A percentile compares a stretch with the other conserved stretches of the same genome.
Evolutionary conservation across 2,797 vertebrate genomes (phyloP).

Genomic region (Aratinga solstitialis): DNA sequence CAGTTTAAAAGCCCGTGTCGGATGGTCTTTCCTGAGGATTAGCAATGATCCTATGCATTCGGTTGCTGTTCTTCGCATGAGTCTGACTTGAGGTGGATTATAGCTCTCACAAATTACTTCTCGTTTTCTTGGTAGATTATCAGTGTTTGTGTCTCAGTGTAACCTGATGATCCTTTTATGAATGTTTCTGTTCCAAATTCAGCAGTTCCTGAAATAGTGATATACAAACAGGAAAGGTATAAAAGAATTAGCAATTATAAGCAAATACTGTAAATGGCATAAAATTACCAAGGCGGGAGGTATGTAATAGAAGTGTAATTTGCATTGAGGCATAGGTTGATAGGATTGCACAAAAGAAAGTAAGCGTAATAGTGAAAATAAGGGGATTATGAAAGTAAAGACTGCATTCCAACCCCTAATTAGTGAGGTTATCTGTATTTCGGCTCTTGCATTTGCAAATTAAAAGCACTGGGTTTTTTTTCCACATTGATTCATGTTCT

Average conservation of each 20-base stretch:
- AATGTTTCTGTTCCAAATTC: neutral
- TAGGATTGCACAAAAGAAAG: constrained; percentile 17
- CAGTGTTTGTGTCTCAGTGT: neutral
- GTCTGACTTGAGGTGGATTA: neutral
- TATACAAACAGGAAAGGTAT: neutral
- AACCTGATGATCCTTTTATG: neutral
- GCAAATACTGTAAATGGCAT: neutral
- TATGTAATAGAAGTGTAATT: neutral
- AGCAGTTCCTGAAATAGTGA: neutral
- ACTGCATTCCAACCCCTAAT: constrained; percentile 14
- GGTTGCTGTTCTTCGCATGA: neutral
- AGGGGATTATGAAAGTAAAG: constrained; percentile 35
- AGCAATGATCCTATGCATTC: neutral
- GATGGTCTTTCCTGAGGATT: neutral
- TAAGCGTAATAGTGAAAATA: constrained; percentile 35
- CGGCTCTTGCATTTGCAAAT: neutral
- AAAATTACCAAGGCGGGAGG: neutral
- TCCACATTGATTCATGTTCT: neutral
- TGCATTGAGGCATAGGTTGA: neutral
- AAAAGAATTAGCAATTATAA: neutral
- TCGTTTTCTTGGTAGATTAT: neutral
- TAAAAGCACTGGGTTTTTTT: neutral
- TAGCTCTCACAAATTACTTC: neutral
- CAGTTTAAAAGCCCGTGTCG: neutral
- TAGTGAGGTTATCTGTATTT: constrained; percentile 21